These are phyloP conservation scores for Polypterus senegalus DNA, from an alignment of 2,113 vertebrate genomes.

Conservation along the genomic window DNA sequence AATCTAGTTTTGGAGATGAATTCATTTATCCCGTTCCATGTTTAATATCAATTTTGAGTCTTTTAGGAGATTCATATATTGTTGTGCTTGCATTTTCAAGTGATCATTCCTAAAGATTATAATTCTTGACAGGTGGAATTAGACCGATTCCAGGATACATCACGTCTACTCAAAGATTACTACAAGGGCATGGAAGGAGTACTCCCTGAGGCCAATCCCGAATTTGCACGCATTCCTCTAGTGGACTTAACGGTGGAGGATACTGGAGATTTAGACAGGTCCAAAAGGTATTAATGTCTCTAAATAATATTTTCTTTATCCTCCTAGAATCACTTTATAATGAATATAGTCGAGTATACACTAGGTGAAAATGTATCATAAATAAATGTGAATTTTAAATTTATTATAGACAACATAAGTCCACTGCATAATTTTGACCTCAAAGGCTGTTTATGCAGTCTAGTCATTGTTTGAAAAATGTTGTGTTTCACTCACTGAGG, in stretches of 20 bases:
- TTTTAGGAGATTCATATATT: too few species aligned
- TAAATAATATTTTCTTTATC: too few species aligned
- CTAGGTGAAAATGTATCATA: too few species aligned
- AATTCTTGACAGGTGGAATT: conserved; percentile 59
- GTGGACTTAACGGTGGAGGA: conserved; percentile 31
- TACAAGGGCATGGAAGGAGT: conserved; percentile 61
- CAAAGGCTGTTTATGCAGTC: background rate
- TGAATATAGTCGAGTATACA: too few species aligned
- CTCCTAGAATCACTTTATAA: too few species aligned
- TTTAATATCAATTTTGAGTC: too few species aligned
- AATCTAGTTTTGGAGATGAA: too few species aligned
- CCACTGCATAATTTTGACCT: too few species aligned
- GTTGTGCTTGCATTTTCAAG: too few species aligned
- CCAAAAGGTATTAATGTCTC: conserved; percentile 14
- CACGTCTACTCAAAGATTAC: conserved; percentile 64
- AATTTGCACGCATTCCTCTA: conserved; percentile 48
- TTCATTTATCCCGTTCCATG: too few species aligned
- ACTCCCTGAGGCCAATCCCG: conserved; percentile 27
- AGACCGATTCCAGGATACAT: conserved; percentile 70
- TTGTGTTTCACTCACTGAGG: background rate
- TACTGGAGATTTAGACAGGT: conserved; percentile 18
- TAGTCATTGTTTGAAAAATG: background rate
- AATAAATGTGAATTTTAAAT: too few species aligned
- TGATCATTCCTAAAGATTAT: background rate
- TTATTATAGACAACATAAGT: too few species aligned